phyloP scores from a whole-genome alignment of 2,797 vertebrate genomes.

The Cyprinella venusta region DNA sequence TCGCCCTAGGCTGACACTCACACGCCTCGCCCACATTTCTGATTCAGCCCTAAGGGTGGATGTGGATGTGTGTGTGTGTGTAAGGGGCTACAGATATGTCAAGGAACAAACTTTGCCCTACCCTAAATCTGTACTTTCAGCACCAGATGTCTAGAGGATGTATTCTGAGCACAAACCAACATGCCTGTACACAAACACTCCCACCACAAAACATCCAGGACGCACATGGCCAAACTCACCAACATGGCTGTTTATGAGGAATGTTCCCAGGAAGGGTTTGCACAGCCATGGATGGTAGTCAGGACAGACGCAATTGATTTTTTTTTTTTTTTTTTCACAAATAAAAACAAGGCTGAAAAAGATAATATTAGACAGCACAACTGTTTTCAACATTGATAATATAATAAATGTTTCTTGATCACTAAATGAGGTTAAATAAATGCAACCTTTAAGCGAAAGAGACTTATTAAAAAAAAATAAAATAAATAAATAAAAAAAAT shows the following conservation, averaged over 20 bases:
- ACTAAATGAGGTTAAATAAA: neutral
- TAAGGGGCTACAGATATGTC: neutral
- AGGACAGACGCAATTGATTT: neutral
- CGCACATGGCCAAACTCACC: slow-evolving; percentile 43
- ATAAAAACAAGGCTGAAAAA: slow-evolving; percentile 19
- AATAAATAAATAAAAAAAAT: no score
- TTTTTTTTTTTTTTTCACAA: slow-evolving; percentile 2
- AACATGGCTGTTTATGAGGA: slow-evolving; percentile 42
- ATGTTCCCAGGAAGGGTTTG: slow-evolving; percentile 37
- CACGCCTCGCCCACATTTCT: slow-evolving; percentile 55
- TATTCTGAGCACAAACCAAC: slow-evolving; percentile 41
- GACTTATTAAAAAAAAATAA: neutral
- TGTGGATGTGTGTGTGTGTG: slow-evolving; percentile 6
- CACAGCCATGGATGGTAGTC: slow-evolving; percentile 20
- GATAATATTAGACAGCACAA: neutral
- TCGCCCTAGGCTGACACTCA: slow-evolving; percentile 45
- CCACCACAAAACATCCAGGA: slow-evolving; percentile 42
- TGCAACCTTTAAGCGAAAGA: neutral
- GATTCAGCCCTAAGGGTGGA: slow-evolving; percentile 38
- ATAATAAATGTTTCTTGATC: neutral
- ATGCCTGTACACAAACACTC: slow-evolving; percentile 48
- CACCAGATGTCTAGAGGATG: slow-evolving; percentile 37
- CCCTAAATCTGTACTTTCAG: slow-evolving; percentile 25
- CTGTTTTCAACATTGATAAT: neutral
- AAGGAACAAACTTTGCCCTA: slow-evolving; percentile 27